phyloP scores from a whole-genome alignment of 2,888 invertebrate species.

The Caenorhabditis plicata region DNA sequence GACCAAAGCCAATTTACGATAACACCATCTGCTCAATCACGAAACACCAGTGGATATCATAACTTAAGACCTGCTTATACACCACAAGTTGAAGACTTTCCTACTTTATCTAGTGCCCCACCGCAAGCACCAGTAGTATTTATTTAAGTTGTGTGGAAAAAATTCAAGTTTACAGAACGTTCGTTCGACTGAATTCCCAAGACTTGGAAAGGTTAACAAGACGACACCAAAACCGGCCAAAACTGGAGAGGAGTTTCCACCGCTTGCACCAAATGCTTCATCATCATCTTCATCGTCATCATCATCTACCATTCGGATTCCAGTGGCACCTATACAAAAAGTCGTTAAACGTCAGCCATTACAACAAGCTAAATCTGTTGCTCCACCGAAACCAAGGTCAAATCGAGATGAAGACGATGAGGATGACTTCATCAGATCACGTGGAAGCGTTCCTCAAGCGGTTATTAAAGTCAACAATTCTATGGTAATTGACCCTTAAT shows the following conservation, averaged over 20 bases:
- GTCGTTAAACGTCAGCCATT: background rate
- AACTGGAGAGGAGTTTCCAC: conserved; percentile 36
- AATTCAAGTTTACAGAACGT: conserved; percentile 11
- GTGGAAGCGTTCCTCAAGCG: conserved; percentile 20
- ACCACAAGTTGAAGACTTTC: conserved; percentile 30
- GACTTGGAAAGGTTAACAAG: conserved; percentile 33
- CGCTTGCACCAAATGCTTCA: conserved; percentile 21
- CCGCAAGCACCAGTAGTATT: conserved; percentile 11
- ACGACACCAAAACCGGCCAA: background rate
- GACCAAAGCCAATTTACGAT: conserved; percentile 37
- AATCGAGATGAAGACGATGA: conserved; percentile 6
- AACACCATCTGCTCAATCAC: conserved; percentile 47
- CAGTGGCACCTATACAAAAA: conserved; percentile 11
- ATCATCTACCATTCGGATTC: conserved; percentile 13
- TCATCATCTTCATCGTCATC: conserved; percentile 6
- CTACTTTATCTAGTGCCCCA: conserved; percentile 25
- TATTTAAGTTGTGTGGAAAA: background rate
- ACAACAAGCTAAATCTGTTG: conserved; percentile 8
- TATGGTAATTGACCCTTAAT: background rate
- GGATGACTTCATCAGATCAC: conserved; percentile 3
- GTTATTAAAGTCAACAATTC: conserved; percentile 23
- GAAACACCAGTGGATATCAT: conserved; percentile 13
- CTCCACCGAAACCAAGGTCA: conserved; percentile 1
- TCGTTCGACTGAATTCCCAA: conserved; percentile 36
- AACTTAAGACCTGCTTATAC: conserved; percentile 13